Conservation (phyloP, 2,888 invertebrate genomes). For the Horisme vitalbata region DNA sequence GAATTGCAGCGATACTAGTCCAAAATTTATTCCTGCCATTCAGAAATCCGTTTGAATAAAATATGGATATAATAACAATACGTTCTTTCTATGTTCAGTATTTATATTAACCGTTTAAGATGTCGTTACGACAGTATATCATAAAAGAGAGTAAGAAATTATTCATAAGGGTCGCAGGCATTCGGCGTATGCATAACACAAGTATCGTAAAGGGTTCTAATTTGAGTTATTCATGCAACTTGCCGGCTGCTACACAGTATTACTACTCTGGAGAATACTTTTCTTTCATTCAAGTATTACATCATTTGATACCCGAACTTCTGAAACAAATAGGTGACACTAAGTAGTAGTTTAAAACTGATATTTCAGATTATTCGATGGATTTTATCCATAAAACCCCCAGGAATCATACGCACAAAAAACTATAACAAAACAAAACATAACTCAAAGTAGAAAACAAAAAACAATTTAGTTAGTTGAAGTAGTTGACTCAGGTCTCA, state of each 20-base stretch:
- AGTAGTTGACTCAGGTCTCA: constrained; percentile 29
- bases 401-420: no score
- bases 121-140: no score
- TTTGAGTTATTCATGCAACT: constrained; percentile 66
- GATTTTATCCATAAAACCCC: no score
- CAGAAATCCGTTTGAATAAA: no score
- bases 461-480: constrained; percentile 37
- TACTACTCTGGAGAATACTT: constrained; percentile 44
- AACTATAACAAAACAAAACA: not conserved
- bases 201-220: constrained; percentile 59
- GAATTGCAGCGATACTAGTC: no score
- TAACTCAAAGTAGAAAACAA: constrained; percentile 3
- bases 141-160: constrained; percentile 50
- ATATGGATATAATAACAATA: no score
- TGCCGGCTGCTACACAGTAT: constrained; percentile 52
- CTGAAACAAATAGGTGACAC: not conserved
- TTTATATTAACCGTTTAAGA: no score
- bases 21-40: no score
- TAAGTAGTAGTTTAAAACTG: no score
- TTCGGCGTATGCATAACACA: not conserved
- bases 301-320: not conserved
- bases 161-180: constrained; percentile 40
- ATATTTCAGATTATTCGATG: no score
- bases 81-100: no score
- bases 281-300: no score